Conservation (phyloP, 1,140 invertebrate genomes). For the Rhizoglyphus robini region DNA sequence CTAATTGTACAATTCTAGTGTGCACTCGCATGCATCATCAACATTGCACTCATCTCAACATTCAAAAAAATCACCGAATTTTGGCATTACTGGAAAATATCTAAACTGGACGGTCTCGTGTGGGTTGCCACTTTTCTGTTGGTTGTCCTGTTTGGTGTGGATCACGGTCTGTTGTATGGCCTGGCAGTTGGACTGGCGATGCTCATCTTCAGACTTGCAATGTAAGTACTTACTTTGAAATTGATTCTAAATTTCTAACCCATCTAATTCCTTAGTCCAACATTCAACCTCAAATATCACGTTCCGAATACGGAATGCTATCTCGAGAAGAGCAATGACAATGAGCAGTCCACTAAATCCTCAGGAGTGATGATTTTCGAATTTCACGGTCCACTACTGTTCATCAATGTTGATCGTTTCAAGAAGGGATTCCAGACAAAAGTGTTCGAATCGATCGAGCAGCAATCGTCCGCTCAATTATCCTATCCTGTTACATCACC, state of each 20-base stretch:
- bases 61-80: conserved; percentile 37
- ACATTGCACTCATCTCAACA: conserved; percentile 38
- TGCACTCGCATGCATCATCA: conserved; percentile 38
- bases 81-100: conserved; percentile 33
- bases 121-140: conserved; percentile 44
- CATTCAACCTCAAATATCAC: too few relatives aligned
- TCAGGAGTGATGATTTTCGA: neutral
- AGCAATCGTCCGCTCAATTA: too few relatives aligned
- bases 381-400: conserved; percentile 1
- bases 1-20: conserved; percentile 33
- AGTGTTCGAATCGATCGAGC: too few relatives aligned
- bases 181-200: conserved; percentile 39
- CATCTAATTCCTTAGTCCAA: neutral
- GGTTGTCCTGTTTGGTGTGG: conserved; percentile 41
- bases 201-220: conserved; percentile 36
- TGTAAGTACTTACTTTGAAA: too few relatives aligned
- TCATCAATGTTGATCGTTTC: too few relatives aligned
- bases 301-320: neutral
- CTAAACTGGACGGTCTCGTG: conserved; percentile 38
- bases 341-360: neutral
- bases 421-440: too few relatives aligned
- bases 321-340: neutral
- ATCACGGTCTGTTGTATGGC: conserved; percentile 39
- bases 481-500: too few relatives aligned
- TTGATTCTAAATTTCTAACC: too few relatives aligned